Conservation (phyloP, 2,888 invertebrate genomes). For the Eupithecia pulchellata region DNA sequence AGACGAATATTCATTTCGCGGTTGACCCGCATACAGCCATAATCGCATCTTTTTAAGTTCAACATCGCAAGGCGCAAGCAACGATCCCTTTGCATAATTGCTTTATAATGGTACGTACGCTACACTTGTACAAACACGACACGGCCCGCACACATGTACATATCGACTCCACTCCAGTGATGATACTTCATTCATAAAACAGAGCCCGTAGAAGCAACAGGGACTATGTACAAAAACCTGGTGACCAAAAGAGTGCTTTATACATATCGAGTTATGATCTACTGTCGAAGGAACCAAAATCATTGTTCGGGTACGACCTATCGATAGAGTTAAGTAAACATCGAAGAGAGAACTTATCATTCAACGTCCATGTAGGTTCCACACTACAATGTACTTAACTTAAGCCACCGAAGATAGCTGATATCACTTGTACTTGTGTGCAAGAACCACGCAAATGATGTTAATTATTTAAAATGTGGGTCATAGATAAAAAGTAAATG, state of each 20-base stretch:
- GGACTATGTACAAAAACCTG: constrained; percentile 63
- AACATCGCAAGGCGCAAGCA: background rate
- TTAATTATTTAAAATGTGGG: constrained; percentile 47
- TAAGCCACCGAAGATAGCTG: constrained; percentile 58
- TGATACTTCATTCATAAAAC: constrained; percentile 82
- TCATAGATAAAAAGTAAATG: constrained; percentile 41
- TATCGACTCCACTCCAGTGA: constrained; percentile 77
- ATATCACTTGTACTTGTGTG: constrained; percentile 45
- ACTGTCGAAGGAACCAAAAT: constrained; percentile 57
- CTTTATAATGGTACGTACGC: constrained; percentile 45
- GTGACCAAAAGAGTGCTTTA: constrained; percentile 70
- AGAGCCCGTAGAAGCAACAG: constrained; percentile 60
- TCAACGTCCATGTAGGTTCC: constrained; percentile 75
- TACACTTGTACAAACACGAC: constrained; percentile 40
- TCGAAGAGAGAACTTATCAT: constrained; percentile 75
- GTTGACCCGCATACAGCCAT: constrained; percentile 78
- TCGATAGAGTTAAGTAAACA: constrained; percentile 84
- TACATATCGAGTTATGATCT: constrained; percentile 53
- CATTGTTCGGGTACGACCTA: constrained; percentile 70
- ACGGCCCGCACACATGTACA: constrained; percentile 53
- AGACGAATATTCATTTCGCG: constrained; percentile 72
- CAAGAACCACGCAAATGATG: constrained; percentile 37
- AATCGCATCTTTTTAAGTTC: constrained; percentile 52
- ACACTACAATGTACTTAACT: constrained; percentile 72
- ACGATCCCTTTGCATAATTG: constrained; percentile 24